Conservation (phyloP, 2,113 vertebrate species). For the Elanus axillaris region DNA sequence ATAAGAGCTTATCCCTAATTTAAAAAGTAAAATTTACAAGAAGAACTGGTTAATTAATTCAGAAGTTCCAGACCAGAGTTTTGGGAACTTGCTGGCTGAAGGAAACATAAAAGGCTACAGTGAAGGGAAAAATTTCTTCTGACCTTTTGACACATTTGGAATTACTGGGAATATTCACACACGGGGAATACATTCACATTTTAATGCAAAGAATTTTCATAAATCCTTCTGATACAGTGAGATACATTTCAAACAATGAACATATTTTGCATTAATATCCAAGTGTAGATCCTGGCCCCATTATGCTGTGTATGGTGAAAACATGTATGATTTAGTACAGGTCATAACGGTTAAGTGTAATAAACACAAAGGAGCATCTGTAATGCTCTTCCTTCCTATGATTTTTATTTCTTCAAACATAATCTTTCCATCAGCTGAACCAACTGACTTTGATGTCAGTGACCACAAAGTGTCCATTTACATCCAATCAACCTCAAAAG, state of each 20-base stretch:
- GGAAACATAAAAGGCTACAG: not conserved
- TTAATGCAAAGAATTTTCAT: not conserved
- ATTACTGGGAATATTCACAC: not conserved
- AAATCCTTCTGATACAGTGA: not conserved
- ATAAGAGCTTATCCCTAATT: not conserved
- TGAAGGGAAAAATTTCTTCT: not conserved
- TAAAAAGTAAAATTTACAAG: not conserved
- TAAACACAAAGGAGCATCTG: not conserved
- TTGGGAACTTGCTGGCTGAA: not conserved
- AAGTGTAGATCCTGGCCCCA: not conserved
- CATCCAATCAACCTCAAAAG: not conserved
- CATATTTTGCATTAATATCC: not conserved
- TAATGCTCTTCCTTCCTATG: not conserved
- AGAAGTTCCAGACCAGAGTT: not conserved
- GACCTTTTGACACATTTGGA: not conserved
- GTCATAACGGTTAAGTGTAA: not conserved
- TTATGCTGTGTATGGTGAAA: not conserved
- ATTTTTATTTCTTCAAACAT: not conserved
- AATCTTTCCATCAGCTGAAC: not conserved
- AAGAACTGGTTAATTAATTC: not conserved
- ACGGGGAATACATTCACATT: not conserved
- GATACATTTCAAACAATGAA: not conserved
- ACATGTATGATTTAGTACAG: not conserved
- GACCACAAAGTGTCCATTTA: not conserved
- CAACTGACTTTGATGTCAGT: not conserved